Evolutionary conservation across 1,140 invertebrate genomes (phyloP).

Genomic region (Gryllus bimaculatus): DNA sequence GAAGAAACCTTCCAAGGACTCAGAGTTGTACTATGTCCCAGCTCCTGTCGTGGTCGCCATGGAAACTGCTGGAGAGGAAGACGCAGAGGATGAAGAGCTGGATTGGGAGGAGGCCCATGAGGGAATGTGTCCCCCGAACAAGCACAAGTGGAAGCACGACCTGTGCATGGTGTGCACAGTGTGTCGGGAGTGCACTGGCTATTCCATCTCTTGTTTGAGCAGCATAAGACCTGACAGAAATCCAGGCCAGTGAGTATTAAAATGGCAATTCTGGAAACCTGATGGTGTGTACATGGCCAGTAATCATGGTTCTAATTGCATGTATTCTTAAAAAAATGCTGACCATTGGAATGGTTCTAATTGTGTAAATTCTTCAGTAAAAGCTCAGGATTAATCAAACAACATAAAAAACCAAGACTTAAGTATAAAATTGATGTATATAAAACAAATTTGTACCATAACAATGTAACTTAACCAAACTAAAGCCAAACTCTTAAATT

Average conservation of each 20-base stretch:
- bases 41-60: constrained; percentile 43
- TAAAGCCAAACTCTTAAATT: too few species aligned
- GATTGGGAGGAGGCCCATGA: constrained; percentile 40
- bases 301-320: too few species aligned
- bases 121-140: constrained; percentile 54
- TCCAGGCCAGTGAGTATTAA: constrained; percentile 70
- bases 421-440: too few species aligned
- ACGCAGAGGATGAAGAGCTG: constrained; percentile 47
- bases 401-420: too few species aligned
- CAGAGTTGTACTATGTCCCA: neutral
- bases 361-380: too few species aligned
- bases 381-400: too few species aligned
- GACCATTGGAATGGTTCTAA: too few species aligned
- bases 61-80: constrained; percentile 50
- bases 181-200: constrained; percentile 91
- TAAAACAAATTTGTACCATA: too few species aligned
- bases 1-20: neutral
- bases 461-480: too few species aligned
- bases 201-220: constrained; percentile 74
- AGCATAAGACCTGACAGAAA: constrained; percentile 66
- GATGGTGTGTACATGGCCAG: too few species aligned
- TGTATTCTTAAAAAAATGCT: too few species aligned
- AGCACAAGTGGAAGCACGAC: constrained; percentile 72
- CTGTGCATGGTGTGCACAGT: constrained; percentile 83
- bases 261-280: neutral